Conservation (phyloP, 2,113 vertebrate genomes). For the Boleophthalmus pectinirostris region DNA sequence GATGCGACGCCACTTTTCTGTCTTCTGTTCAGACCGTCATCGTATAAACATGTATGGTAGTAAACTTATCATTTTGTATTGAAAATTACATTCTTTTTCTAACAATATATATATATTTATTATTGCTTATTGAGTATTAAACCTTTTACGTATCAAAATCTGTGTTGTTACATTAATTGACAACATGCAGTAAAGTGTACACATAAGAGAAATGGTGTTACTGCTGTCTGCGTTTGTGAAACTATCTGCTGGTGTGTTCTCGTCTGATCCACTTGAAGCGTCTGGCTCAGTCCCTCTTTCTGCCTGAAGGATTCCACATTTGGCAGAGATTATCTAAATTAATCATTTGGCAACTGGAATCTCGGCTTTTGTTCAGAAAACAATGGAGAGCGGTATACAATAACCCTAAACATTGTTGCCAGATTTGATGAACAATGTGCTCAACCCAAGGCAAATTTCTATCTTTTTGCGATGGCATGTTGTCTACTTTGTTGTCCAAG, state of each 20-base stretch:
- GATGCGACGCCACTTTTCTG: too few relatives aligned
- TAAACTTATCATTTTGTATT: too few relatives aligned
- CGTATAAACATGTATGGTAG: too few relatives aligned
- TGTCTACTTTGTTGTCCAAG: not conserved
- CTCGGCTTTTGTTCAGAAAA: not conserved
- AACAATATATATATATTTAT: too few relatives aligned
- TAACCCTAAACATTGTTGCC: not conserved
- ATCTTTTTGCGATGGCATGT: not conserved
- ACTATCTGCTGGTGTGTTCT: not conserved
- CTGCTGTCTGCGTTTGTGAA: not conserved
- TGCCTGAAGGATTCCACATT: not conserved
- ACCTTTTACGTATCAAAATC: too few relatives aligned
- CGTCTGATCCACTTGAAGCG: not conserved
- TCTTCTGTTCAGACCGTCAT: too few relatives aligned
- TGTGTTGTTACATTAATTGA: too few relatives aligned
- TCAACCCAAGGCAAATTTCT: not conserved
- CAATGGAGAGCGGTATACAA: not conserved
- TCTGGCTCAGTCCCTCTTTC: not conserved
- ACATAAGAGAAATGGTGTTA: too few relatives aligned
- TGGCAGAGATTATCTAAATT: not conserved
- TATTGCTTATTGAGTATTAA: too few relatives aligned
- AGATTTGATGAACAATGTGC: not conserved
- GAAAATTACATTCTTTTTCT: too few relatives aligned
- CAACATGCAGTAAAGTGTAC: too few relatives aligned
- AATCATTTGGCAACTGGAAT: conserved; percentile 6